Percentiles rank a stretch among this genome's conserved stretches.
phyloP scores from a whole-genome alignment of 1,140 invertebrate genomes.

The Geopemphigus sp. region DNA sequence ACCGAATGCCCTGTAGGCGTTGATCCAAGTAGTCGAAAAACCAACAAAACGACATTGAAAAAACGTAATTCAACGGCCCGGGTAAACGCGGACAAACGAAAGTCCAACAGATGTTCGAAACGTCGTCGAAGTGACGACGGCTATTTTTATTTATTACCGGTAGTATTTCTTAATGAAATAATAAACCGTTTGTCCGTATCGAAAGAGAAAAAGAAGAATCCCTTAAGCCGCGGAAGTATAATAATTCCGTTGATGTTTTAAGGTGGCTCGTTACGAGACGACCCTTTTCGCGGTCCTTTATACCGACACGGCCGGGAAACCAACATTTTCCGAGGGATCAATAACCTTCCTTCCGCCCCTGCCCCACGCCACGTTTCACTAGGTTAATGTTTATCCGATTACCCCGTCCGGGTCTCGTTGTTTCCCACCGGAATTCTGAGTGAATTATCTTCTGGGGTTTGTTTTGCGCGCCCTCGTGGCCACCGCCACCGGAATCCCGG shows the following conservation, averaged over 20 bases:
- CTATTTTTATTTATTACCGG: neutral
- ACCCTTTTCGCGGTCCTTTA: conserved; percentile 16
- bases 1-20: too few species aligned
- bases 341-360: neutral
- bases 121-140: neutral
- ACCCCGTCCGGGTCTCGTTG: conserved; percentile 44
- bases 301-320: conserved; percentile 24
- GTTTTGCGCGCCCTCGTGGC: conserved; percentile 7
- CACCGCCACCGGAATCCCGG: conserved; percentile 4
- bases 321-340: conserved; percentile 39
- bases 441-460: conserved; percentile 49
- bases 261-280: conserved; percentile 38
- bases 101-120: neutral
- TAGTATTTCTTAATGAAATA: neutral
- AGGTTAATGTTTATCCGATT: conserved; percentile 50
- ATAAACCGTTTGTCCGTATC: neutral
- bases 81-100: neutral
- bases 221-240: conserved; percentile 3
- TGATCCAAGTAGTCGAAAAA: too few species aligned
- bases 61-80: too few species aligned
- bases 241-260: conserved; percentile 42
- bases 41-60: too few species aligned
- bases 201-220: neutral
- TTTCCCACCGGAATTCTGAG: conserved; percentile 48
- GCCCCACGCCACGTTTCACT: neutral